Evolutionary conservation across 2,113 vertebrate species (phyloP).

Genomic region (Scophthalmus maximus): DNA sequence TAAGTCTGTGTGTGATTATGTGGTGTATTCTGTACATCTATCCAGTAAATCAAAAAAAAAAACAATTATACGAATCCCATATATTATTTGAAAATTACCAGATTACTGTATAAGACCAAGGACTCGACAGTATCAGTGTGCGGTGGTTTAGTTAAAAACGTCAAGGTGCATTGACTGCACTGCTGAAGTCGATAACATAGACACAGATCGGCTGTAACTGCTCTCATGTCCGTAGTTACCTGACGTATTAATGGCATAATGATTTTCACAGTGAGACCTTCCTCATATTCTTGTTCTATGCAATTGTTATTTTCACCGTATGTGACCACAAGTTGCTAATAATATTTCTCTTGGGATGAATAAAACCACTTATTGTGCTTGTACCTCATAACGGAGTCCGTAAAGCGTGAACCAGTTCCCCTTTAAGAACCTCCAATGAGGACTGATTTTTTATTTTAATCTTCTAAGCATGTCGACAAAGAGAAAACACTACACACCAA

Average conservation of each 20-base stretch:
- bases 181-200: not conserved
- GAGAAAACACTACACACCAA: conserved; percentile 5
- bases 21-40: conserved; percentile 18
- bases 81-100: not conserved
- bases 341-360: conserved; percentile 35
- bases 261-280: conserved; percentile 43
- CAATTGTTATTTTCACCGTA: conserved; percentile 56
- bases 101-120: conserved; percentile 5
- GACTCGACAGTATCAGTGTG: conserved; percentile 20
- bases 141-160: conserved; percentile 33
- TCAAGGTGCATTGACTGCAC: conserved; percentile 28
- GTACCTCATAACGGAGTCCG: conserved; percentile 29
- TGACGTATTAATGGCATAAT: conserved; percentile 41
- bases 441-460: conserved; percentile 1
- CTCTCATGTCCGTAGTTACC: conserved; percentile 14
- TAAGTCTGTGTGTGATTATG: conserved; percentile 35
- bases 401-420: conserved; percentile 19
- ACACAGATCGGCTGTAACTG: conserved; percentile 4
- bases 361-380: conserved; percentile 24
- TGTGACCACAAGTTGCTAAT: conserved; percentile 41
- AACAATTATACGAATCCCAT: not conserved
- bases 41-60: conserved; percentile 8
- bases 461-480: not conserved
- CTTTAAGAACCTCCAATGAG: conserved; percentile 1
- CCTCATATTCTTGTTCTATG: conserved; percentile 72